A percentile compares a stretch with the other conserved stretches of the same genome.
Conservation (phyloP, 2,888 invertebrate genomes). For the Halictus ligatus region DNA sequence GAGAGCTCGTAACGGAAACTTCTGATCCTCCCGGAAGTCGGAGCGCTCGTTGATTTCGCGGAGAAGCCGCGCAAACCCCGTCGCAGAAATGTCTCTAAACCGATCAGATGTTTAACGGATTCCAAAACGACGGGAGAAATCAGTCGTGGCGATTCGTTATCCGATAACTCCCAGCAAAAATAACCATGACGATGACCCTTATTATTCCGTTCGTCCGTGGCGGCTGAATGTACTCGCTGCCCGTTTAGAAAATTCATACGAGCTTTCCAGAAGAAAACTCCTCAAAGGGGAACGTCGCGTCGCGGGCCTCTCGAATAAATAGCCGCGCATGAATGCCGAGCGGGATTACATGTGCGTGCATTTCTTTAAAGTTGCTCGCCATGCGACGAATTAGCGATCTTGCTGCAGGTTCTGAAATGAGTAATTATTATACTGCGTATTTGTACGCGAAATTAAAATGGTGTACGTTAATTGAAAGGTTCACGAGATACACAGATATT, state of each 20-base stretch:
- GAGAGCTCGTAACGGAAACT: background rate
- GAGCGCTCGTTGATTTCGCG: background rate
- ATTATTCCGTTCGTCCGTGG: background rate
- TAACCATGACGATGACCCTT: background rate
- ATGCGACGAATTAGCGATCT: too few species aligned
- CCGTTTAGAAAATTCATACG: conserved; percentile 20
- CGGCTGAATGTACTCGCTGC: background rate
- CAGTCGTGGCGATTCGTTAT: background rate
- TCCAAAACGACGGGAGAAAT: background rate
- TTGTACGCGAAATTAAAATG: too few species aligned
- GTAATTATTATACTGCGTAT: background rate
- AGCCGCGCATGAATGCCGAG: background rate
- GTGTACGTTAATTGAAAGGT: too few species aligned
- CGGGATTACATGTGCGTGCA: conserved; percentile 11
- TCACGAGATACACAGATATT: too few species aligned
- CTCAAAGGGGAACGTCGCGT: background rate
- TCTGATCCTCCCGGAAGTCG: background rate
- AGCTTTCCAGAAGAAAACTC: background rate
- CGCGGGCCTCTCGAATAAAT: conserved; percentile 9
- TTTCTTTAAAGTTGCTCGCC: conserved; percentile 26
- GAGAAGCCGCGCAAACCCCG: background rate
- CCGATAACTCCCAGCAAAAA: background rate
- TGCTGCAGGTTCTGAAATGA: background rate
- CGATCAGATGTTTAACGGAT: background rate
- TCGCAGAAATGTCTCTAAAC: background rate